phyloP scores from a whole-genome alignment of 2,113 vertebrate genomes.

The Willisornis vidua region DNA sequence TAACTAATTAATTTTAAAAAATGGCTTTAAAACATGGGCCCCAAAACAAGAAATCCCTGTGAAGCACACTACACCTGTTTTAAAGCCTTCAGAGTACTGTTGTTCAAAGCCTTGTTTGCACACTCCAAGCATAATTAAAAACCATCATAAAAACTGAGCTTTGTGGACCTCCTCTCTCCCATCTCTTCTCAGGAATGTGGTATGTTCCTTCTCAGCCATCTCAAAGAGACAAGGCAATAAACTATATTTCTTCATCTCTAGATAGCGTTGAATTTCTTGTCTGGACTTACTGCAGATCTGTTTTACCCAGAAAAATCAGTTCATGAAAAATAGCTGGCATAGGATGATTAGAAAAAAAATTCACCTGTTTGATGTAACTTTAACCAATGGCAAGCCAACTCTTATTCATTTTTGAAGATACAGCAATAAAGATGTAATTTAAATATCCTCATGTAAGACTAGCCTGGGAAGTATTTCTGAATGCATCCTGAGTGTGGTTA shows the following conservation, averaged over 20 bases:
- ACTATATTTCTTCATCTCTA: background rate
- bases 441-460: background rate
- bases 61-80: background rate
- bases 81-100: background rate
- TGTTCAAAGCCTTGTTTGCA: background rate
- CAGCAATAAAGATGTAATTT: background rate
- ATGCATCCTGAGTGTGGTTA: background rate
- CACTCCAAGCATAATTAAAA: background rate
- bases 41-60: background rate
- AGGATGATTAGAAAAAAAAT: background rate
- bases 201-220: background rate
- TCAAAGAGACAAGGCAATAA: background rate
- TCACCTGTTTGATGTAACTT: background rate
- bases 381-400: background rate
- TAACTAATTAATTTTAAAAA: background rate
- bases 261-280: background rate
- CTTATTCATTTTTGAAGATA: background rate
- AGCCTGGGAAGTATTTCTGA: background rate
- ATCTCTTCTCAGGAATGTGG: background rate
- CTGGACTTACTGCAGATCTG: background rate
- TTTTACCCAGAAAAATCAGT: background rate
- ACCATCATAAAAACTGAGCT: background rate
- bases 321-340: background rate
- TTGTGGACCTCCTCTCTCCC: background rate
- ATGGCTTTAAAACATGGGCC: background rate